Evolutionary conservation across 2,113 vertebrate species (phyloP).

Genomic region (Leptosomus discolor): DNA sequence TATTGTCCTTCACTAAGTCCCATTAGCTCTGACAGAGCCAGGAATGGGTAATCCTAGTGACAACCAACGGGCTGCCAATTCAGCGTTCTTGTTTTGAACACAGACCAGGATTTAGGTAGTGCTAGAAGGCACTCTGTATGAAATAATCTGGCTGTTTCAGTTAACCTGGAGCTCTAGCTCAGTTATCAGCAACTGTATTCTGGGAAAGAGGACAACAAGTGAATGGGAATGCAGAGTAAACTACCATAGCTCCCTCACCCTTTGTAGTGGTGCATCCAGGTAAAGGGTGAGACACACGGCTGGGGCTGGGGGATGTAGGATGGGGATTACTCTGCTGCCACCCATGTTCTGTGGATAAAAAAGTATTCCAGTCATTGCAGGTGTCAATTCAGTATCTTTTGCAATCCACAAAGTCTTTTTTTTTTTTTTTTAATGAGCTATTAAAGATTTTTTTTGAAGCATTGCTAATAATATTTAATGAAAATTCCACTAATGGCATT

Average conservation of each 20-base stretch:
- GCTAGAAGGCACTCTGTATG: background rate
- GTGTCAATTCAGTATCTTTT: constrained; percentile 15
- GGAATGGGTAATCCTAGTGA: background rate
- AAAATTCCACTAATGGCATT: background rate
- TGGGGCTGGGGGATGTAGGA: constrained; percentile 49
- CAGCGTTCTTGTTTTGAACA: background rate
- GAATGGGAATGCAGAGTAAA: constrained; percentile 34
- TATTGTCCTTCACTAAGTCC: background rate
- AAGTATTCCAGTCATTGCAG: constrained; percentile 44
- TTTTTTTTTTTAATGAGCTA: background rate
- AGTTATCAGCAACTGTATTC: background rate
- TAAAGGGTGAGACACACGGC: constrained; percentile 42
- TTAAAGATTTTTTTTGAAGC: background rate
- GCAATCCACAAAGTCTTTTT: background rate
- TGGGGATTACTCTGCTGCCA: constrained; percentile 49
- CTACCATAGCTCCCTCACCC: constrained; percentile 36
- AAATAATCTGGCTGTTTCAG: background rate
- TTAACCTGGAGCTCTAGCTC: background rate
- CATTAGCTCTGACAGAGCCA: background rate
- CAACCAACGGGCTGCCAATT: background rate
- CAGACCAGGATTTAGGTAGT: background rate
- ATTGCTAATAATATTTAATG: background rate
- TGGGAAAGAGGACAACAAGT: background rate
- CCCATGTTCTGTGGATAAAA: constrained; percentile 56
- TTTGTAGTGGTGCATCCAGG: constrained; percentile 52